phyloP scores from a whole-genome alignment of 35 echinoderm and acorn worm genomes.

The Patiria miniata region DNA sequence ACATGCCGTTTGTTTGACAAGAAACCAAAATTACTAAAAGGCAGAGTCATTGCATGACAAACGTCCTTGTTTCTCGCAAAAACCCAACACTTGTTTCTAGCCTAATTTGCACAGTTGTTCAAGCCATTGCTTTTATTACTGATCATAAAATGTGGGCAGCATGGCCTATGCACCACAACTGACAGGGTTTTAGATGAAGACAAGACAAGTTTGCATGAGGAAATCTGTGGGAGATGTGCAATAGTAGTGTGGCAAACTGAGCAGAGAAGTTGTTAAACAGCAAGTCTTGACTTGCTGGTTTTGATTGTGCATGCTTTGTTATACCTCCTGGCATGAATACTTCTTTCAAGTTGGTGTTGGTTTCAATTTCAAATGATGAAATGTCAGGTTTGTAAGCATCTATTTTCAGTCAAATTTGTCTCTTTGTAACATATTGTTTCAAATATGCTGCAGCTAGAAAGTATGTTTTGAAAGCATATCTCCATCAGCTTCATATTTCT shows the following conservation, averaged over 20 bases:
- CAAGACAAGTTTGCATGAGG: neutral
- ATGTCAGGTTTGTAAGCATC: no score
- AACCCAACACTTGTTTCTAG: neutral
- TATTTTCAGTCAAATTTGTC: no score
- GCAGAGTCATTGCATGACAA: conserved; percentile 16
- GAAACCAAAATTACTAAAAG: neutral
- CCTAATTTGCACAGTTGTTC: conserved; percentile 9
- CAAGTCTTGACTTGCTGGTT: neutral
- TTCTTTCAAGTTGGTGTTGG: no score
- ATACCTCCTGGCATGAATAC: neutral
- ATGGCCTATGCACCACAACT: neutral
- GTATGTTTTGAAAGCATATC: no score
- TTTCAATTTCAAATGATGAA: no score
- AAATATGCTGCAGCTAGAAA: no score
- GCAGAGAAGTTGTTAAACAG: neutral
- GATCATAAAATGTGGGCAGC: neutral
- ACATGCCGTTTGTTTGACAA: neutral
- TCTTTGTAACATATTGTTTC: no score
- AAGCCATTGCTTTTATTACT: conserved; percentile 9
- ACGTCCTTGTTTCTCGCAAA: neutral
- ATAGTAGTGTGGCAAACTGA: conserved; percentile 12
- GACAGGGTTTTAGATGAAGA: neutral
- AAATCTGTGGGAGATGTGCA: neutral
- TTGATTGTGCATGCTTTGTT: conserved; percentile 11
- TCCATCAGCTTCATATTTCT: no score